These are phyloP conservation scores for Notamacropus eugenii DNA, from an alignment of 2,797 vertebrate genomes.

Conservation along the genomic window DNA sequence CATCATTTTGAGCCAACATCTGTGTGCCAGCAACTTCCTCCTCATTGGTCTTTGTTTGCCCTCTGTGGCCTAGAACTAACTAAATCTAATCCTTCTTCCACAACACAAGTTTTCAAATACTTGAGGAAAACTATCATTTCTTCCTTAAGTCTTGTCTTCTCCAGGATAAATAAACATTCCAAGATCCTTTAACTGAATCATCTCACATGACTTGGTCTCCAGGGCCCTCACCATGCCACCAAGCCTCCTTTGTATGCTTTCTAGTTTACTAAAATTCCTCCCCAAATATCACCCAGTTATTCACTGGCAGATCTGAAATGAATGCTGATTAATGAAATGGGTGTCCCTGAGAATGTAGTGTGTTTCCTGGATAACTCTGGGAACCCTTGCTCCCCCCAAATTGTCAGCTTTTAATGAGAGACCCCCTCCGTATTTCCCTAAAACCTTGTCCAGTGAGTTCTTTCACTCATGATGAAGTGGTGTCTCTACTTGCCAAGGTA, in stretches of 20 bases:
- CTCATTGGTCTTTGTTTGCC: neutral
- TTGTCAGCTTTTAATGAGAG: neutral
- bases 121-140: neutral
- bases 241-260: neutral
- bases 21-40: neutral
- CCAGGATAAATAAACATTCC: neutral
- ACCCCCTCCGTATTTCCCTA: neutral
- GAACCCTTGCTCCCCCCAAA: neutral
- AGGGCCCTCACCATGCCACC: neutral
- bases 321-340: neutral
- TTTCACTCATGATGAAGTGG: neutral
- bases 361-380: neutral
- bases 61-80: neutral
- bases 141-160: neutral
- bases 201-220: neutral
- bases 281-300: neutral
- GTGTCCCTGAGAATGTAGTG: neutral
- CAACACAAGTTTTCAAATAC: neutral
- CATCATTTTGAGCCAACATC: neutral
- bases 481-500: neutral
- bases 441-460: neutral
- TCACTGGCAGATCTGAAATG: neutral
- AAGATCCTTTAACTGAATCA: neutral
- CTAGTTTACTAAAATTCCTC: neutral
- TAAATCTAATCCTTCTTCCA: neutral